Evolutionary conservation across 2,113 vertebrate genomes (phyloP), one percentile per base, ranked within the genome.

Genomic region (Peromyscus maniculatus): DNA sequence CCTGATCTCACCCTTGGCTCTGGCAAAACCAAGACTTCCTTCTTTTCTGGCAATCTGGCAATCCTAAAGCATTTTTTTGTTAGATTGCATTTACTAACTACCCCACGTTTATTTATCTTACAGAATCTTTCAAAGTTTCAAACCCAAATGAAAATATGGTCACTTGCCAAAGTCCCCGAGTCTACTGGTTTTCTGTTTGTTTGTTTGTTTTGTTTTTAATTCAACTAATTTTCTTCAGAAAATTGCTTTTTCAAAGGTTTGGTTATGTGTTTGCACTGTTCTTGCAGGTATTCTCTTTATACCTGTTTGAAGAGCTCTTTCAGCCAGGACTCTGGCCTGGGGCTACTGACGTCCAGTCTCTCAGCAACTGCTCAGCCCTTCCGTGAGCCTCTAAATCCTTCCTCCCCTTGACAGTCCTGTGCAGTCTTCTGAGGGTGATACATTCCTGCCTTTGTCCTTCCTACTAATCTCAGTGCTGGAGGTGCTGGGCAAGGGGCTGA

Each of bases 11-110:
- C 36, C 57, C 8, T 98, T 94, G 97, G 97, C 96, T 97, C 97
- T 93, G 96, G 88, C 96, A 98, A 97, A 98, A 95, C 97, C 94
- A 97, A 97, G 97, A 96, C 97, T 96, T 98, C 96, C 96, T 98
- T 97, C 97, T 97, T 97, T 96, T 98, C 97, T 93, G 97, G 98
- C 98, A 98, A 98, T 95, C 97, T 87, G 92, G 91, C 77, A 83
- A 97, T 92, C 93, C 94, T 94, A 49, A n/a, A 62, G 2, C 7
- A 11, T 71, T 71, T 67, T 67, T 79, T 55, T 79, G 46, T 57
- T 79, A 57, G 2, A 7, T 8, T 66, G 1, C 8, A 17, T 79
- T 71, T 72, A 75, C 66, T 69, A 71, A 71, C 52, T 64, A 71
- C 43, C 6, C 0, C n/a, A 39, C 39, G 9, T 36, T 71, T 71